Evolutionary conservation across 2,113 vertebrate genomes (phyloP), one percentile per base, ranked within the genome.

Genomic region (Meriones unguiculatus): DNA sequence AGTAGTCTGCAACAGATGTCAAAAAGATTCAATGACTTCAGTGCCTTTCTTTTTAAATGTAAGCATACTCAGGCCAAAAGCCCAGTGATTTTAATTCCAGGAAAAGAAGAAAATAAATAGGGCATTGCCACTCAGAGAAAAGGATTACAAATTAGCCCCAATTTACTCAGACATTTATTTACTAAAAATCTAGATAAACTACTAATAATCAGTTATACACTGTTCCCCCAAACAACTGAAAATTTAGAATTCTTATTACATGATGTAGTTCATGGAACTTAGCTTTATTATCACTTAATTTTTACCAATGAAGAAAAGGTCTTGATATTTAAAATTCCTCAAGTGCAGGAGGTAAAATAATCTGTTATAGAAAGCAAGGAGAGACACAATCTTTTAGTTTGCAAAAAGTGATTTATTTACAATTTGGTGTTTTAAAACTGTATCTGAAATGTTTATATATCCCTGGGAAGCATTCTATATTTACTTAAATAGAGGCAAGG

Each of bases 391-490:
- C 90, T 87, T 96, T 98, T 94, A 72, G 75, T 97, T 96, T 97
- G 77, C 89, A 97, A 96, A 62, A 95, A 91, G 2, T 95, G 91
- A 77, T 98, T 97, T 97, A 97, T 97, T 97, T 96, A 97, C 96
- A 97, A 89, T 87, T 94, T 97, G 82, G 96, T 97, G 76, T 89
- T 90, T 95, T 96, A n/a, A 97, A 97, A 90, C 85, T 96, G 75
- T 95, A 93, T 88, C 93, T 97, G 90, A 97, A 97, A 89, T 91
- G 89, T 96, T 94, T 86, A 95, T 97, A 97, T 80, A 89, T 97
- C 50, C 89, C 70, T 97, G 94, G 92, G 41, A 96, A 94, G 81
- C 87, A 95, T 89, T 86, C 89, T 89, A 11, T 90, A 73, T 88
- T 90, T 94, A 92, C 54, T 96, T 93, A 95, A 94, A 93, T 97